Base-by-base conservation (phyloP, 2,113 vertebrate species). In the Hippocampus zosterae region DNA sequence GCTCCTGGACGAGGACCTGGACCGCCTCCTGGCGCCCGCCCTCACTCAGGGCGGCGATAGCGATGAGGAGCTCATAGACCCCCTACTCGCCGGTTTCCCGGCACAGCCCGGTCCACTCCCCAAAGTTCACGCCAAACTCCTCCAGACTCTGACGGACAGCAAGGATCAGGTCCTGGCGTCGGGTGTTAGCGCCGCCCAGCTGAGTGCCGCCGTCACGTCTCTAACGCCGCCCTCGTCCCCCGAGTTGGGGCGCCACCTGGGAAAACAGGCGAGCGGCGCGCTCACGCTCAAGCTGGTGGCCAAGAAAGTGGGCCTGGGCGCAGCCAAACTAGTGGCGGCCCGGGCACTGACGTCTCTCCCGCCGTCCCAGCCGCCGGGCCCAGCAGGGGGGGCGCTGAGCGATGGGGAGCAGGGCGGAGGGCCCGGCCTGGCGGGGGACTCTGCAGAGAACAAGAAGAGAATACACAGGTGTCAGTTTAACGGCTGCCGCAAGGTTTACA, bases 401-500 rank as follows among this genome's bases (percentile, higher is more conserved):
- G 89, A 90, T 74, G 52, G 81, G 69, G 93, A 37, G 82, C 91
- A 85, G 71, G 69, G 66, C 50, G 79, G 71, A 65, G 88, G 70
- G 44, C 80, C 69, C 70, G 84, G 78, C 80, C 91, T 95, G 89
- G 91, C 92, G 70, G 95, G 94, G 64, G 94, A 91, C 0, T 89
- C 93, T 70, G 93, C 94, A 0, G 97, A 98, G 89, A 98, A 96
- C 90, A 98, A 98, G 92, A 98, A 98, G 93, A 94, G 97, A 74
- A 96, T 99, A 79, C 97, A 98, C 81, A 94, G 96, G 80, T 99
- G 97, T 85, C 96, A 98, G 70, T 99, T 99, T 87, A 98, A 98
- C 70, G 97, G 96, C 86, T 99, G 97, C 89, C 94, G 97, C 81
- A 99, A 99, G 90, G 97, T 99, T 89, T 98, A 99, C 90, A 99